A percentile compares a stretch with the other conserved stretches of the same genome.
These are phyloP conservation scores for Rhea americana DNA, from an alignment of 2,113 vertebrate genomes.

Conservation along the genomic window DNA sequence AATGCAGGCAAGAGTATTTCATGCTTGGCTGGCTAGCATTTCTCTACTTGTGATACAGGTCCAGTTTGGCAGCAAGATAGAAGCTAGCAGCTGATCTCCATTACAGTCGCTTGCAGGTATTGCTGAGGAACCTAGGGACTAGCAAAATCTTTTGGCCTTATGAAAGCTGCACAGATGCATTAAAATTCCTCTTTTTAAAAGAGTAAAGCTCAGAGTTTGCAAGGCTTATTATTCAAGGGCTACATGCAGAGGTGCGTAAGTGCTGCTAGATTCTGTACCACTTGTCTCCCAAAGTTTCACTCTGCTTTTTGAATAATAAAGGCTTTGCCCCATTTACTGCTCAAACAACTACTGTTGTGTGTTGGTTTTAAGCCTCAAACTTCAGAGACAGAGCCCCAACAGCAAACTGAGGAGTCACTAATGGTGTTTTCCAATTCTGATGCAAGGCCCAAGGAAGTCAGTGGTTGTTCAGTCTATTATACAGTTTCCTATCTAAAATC, in stretches of 20 bases:
- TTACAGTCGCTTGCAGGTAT: not conserved
- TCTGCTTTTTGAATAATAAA: not conserved
- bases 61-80: not conserved
- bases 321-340: not conserved
- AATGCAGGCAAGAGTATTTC: not conserved
- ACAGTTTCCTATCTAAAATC: not conserved
- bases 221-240: not conserved
- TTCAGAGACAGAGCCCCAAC: not conserved
- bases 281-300: not conserved
- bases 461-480: not conserved
- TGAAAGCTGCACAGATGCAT: not conserved
- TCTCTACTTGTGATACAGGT: not conserved
- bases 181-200: not conserved
- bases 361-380: not conserved
- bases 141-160: not conserved
- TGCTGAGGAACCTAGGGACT: not conserved
- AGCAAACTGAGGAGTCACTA: not conserved
- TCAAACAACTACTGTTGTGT: not conserved
- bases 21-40: not conserved
- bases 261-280: not conserved
- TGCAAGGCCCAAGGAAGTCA: not conserved
- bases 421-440: not conserved
- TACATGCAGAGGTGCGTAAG: not conserved
- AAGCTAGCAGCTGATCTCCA: not conserved
- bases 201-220: not conserved